Evolutionary conservation across 1,140 invertebrate species (phyloP).

Genomic region (Aplysia californica): DNA sequence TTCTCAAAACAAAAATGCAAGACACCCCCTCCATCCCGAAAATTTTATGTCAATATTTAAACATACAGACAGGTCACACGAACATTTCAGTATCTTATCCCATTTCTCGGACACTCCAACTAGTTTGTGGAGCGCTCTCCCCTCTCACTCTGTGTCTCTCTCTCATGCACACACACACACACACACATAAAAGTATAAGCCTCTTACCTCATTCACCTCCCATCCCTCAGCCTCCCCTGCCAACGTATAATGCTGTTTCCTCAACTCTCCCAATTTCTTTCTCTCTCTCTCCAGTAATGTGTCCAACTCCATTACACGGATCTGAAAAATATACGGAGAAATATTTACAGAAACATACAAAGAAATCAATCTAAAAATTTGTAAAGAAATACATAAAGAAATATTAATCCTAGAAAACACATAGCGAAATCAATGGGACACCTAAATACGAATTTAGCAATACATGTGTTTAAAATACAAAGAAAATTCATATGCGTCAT

Average conservation of each 20-base stretch:
- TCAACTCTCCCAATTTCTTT: slow-evolving; percentile 80
- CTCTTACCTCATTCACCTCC: slow-evolving; percentile 42
- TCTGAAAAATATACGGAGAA: slow-evolving; percentile 48
- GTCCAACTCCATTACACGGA: slow-evolving; percentile 88
- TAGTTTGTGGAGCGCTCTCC: no score
- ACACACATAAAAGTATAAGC: not conserved
- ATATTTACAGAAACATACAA: not conserved
- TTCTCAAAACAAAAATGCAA: no score
- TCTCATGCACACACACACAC: no score
- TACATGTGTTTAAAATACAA: not conserved
- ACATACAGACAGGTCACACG: no score
- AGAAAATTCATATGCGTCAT: no score
- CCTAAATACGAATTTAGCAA: not conserved
- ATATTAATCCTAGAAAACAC: not conserved
- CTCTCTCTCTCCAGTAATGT: slow-evolving; percentile 89
- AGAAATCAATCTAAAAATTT: slow-evolving; percentile 14
- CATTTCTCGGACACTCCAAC: no score
- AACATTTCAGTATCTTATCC: no score
- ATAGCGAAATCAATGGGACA: not conserved
- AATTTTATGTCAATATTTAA: no score
- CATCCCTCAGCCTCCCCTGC: slow-evolving; percentile 69
- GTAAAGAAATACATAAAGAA: not conserved
- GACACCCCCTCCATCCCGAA: no score
- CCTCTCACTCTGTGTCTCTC: no score
- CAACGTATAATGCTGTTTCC: slow-evolving; percentile 93